A percentile compares a stretch with the other conserved stretches of the same genome.
phyloP scores from a whole-genome alignment of 2,888 invertebrate species.

The Tinea pellionella region DNA sequence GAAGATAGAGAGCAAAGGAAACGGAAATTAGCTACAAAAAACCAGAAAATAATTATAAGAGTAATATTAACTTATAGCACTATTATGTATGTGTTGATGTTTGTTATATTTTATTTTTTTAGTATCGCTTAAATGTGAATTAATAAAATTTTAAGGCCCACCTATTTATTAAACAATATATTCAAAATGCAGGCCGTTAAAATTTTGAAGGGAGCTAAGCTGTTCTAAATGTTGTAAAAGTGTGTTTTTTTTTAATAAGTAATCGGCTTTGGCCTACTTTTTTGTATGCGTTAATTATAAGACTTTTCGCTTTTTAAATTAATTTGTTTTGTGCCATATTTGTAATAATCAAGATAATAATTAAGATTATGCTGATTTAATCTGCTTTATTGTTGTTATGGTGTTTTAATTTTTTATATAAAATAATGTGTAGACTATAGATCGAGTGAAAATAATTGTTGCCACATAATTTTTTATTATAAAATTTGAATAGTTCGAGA shows the following conservation, averaged over 20 bases:
- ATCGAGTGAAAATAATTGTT: not conserved
- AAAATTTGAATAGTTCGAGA: too few relatives aligned
- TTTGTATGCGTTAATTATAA: not conserved
- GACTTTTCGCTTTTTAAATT: not conserved
- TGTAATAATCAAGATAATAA: not conserved
- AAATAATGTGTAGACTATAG: not conserved
- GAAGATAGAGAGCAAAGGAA: conserved; percentile 28
- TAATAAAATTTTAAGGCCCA: not conserved
- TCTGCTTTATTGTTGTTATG: not conserved
- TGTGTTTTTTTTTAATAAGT: too few relatives aligned
- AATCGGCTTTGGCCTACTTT: not conserved
- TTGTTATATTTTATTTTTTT: conserved; percentile 54
- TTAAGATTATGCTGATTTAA: not conserved
- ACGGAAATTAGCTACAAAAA: conserved; percentile 19
- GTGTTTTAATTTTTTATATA: not conserved
- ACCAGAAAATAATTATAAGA: conserved; percentile 36
- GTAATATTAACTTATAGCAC: conserved; percentile 68
- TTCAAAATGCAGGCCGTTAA: not conserved
- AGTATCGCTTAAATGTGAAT: conserved; percentile 25
- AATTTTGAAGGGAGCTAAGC: not conserved
- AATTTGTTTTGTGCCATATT: not conserved
- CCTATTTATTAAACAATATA: not conserved
- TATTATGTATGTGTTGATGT: conserved; percentile 42
- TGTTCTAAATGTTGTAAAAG: not conserved
- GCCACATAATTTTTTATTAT: not conserved